phyloP scores from a whole-genome alignment of 2,113 vertebrate genomes.

The Nothoprocta perdicaria region DNA sequence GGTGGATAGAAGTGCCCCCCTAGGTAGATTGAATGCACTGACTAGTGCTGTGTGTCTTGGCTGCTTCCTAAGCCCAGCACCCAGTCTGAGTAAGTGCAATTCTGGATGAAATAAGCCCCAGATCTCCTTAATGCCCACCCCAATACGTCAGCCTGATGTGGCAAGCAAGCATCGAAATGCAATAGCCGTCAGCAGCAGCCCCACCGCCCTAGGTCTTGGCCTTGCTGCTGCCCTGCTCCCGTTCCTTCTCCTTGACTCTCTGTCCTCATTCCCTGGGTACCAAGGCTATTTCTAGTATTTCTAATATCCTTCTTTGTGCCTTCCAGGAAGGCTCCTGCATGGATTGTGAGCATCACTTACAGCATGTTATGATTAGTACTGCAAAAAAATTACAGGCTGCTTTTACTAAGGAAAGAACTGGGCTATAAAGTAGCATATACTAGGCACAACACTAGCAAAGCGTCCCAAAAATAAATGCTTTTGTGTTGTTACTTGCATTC shows the following conservation, averaged over 20 bases:
- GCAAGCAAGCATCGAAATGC: not conserved
- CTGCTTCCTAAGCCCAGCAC: not conserved
- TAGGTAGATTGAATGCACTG: not conserved
- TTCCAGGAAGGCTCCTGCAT: not conserved
- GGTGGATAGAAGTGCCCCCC: not conserved
- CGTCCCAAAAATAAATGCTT: not conserved
- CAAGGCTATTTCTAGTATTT: not conserved
- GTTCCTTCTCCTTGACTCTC: not conserved
- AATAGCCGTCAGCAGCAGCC: not conserved
- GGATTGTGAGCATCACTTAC: not conserved
- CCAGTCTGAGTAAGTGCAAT: not conserved
- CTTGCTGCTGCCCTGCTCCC: not conserved
- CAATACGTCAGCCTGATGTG: not conserved
- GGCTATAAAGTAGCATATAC: not conserved
- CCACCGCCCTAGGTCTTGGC: not conserved
- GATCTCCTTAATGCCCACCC: not conserved
- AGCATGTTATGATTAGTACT: not conserved
- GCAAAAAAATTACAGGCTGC: slow-evolving; percentile 17
- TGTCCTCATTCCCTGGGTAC: not conserved
- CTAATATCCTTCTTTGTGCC: not conserved
- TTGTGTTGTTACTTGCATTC: not conserved
- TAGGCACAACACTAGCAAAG: not conserved
- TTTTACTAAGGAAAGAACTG: not conserved
- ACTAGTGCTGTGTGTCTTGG: not conserved
- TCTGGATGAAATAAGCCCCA: not conserved